phyloP scores from a whole-genome alignment of 2,888 invertebrate genomes.

The Perizoma affinitatum region DNA sequence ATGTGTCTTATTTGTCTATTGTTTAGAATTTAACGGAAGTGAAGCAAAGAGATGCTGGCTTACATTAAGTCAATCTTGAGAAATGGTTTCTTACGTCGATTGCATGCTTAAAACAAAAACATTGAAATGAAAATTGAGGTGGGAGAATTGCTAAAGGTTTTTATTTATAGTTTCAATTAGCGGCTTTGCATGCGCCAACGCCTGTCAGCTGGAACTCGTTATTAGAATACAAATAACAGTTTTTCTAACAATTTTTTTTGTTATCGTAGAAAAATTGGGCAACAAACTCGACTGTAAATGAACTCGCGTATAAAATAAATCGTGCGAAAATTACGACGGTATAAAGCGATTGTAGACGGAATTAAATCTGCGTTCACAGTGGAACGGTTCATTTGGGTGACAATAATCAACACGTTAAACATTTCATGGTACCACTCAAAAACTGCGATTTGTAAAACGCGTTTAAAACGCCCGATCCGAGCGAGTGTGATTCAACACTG shows the following conservation, averaged over 20 bases:
- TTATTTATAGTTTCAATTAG: constrained; percentile 82
- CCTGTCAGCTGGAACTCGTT: constrained; percentile 51
- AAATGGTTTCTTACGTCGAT: constrained; percentile 45
- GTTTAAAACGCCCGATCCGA: constrained; percentile 65
- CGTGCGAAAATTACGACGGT: constrained; percentile 65
- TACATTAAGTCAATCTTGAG: constrained; percentile 41
- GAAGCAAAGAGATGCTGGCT: constrained; percentile 36
- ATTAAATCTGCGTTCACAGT: constrained; percentile 69
- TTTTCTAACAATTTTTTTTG: constrained; percentile 43
- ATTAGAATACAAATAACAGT: constrained; percentile 53
- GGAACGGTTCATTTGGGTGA: constrained; percentile 65
- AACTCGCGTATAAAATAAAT: constrained; percentile 64
- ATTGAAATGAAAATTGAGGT: constrained; percentile 60
- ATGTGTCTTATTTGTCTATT: constrained; percentile 52
- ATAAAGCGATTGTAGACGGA: constrained; percentile 67
- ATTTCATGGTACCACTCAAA: constrained; percentile 62
- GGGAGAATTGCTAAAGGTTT: constrained; percentile 63
- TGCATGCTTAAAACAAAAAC: constrained; percentile 52
- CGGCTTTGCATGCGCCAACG: constrained; percentile 64
- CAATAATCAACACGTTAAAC: constrained; percentile 72
- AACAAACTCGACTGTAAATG: constrained; percentile 55
- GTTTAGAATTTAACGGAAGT: constrained; percentile 44
- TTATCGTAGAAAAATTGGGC: constrained; percentile 37
- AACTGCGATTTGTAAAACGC: constrained; percentile 47
- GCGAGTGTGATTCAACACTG: constrained; percentile 61